Evolutionary conservation across 2,888 invertebrate species (phyloP), one percentile per base, ranked within the genome.

Genomic region (Holacanthella duospinosa): DNA sequence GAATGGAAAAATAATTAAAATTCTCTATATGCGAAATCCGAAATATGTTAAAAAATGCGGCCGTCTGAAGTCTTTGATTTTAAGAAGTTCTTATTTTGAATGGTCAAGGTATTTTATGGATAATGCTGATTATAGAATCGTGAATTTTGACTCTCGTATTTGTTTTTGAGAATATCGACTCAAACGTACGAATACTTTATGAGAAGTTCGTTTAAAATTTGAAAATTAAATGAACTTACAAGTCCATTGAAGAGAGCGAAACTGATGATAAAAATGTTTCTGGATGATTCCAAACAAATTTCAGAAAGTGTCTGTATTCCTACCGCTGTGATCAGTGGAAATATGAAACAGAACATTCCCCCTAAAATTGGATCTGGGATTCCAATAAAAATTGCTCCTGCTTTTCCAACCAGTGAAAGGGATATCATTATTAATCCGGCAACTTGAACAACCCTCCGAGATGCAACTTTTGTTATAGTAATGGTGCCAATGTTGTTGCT

Each of bases 401-500:
- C 84, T 78, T 89, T 89, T 66, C 86, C 85, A 70, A 88, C 82
- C 29, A 86, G 80, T 0, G 88, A 87, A 75, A 88, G 86, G 1
- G 86, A 71, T 26, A 89, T 77, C 88, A 89, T 89, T 56, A 88
- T 79, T 0, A 80, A 77, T 0, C 87, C 85, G 0, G 87, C 87
- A 82, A 83, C 86, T 73, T 88, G 88, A 65, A 89, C 85, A 29
- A 89, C 88, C 63, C 88, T 82, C 1, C 89, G 81, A n/a, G 88
- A 87, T 0, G 87, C 88, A 74, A 87, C 88, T 81, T 87, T 87
- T 1, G 89, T 90, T 1, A 90, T 87, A 36, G 90, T 90, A 68
- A 93, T 91, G 1, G 90, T 89, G 0, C 91, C 92, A 53, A 93
- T 89, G 76, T 92, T 92, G 76, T 91, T 90, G 59, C 89, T 89